These are phyloP conservation scores for Pangasius macronema DNA, from an alignment of 2,797 vertebrate species.

Conservation along the genomic window DNA sequence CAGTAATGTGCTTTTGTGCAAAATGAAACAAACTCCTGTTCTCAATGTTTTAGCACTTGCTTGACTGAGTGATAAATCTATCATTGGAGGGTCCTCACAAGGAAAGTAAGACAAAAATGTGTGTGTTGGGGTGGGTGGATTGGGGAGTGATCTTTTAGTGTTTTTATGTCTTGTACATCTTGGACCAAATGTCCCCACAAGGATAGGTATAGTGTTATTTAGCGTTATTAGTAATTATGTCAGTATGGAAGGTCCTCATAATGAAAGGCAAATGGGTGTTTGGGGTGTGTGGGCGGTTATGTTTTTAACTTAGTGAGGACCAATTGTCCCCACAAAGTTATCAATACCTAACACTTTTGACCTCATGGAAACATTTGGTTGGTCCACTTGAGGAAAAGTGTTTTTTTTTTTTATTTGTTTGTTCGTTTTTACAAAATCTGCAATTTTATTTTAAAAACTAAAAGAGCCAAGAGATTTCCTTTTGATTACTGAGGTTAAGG, in stretches of 20 bases:
- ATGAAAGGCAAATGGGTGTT: not conserved
- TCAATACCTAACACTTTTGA: not conserved
- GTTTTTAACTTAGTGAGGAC: not conserved
- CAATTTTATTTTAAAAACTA: not conserved
- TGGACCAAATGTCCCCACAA: slow-evolving; percentile 9
- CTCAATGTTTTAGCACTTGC: slow-evolving; percentile 47
- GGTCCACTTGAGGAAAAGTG: not conserved
- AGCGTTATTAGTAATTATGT: not conserved
- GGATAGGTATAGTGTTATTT: slow-evolving; percentile 13
- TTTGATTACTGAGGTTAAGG: too few species aligned
- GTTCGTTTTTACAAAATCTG: not conserved
- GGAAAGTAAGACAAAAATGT: not conserved
- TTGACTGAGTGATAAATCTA: slow-evolving; percentile 40
- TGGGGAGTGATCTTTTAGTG: slow-evolving; percentile 21
- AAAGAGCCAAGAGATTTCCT: not conserved
- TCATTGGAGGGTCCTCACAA: not conserved
- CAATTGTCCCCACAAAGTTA: not conserved
- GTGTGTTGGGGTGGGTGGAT: not conserved
- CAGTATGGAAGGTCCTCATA: not conserved
- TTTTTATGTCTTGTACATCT: too few species aligned
- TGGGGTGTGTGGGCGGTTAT: not conserved
- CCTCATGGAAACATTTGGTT: not conserved
- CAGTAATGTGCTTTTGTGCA: slow-evolving; percentile 22
- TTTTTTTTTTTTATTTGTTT: not conserved
- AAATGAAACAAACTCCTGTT: slow-evolving; percentile 33